A percentile compares a stretch with the other conserved stretches of the same genome.
Evolutionary conservation across 2,797 vertebrate genomes (phyloP).

Genomic region (Danio kyathit): DNA sequence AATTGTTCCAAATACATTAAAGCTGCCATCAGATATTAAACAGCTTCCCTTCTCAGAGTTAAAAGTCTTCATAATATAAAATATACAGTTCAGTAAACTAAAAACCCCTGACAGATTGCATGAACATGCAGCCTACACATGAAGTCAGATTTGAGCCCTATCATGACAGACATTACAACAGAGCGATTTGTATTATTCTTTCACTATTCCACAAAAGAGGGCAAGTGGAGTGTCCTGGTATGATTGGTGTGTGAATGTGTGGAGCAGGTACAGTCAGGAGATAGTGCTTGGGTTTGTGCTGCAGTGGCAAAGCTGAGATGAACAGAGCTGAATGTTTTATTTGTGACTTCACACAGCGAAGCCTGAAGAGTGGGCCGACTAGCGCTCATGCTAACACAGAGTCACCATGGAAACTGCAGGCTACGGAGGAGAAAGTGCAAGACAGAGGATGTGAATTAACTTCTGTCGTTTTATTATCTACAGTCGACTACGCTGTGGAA

Average conservation of each 20-base stretch:
- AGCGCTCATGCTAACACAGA: slow-evolving; percentile 77
- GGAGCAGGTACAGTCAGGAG: slow-evolving; percentile 49
- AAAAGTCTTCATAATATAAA: background rate
- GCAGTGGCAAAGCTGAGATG: slow-evolving; percentile 55
- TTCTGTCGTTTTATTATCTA: slow-evolving; percentile 65
- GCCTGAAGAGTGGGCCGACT: slow-evolving; percentile 79
- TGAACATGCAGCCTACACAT: too few relatives aligned
- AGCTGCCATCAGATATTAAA: too few relatives aligned
- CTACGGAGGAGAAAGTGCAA: slow-evolving; percentile 67
- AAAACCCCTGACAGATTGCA: background rate
- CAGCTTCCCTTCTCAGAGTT: too few relatives aligned
- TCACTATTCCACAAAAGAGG: slow-evolving; percentile 7
- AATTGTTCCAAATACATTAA: too few relatives aligned
- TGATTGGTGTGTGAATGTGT: slow-evolving; percentile 45
- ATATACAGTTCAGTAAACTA: background rate
- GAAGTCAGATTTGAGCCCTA: background rate
- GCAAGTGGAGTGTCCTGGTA: slow-evolving; percentile 26
- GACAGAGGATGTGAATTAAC: slow-evolving; percentile 68
- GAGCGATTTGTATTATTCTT: slow-evolving; percentile 2
- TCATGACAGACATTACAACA: slow-evolving; percentile 2
- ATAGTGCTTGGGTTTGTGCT: slow-evolving; percentile 57
- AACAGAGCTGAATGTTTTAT: slow-evolving; percentile 62
- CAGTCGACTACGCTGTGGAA: slow-evolving; percentile 49
- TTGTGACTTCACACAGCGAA: slow-evolving; percentile 67
- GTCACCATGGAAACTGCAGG: slow-evolving; percentile 84